Base-by-base conservation (phyloP, 2,888 invertebrate genomes). In the Patella pellucida region DNA sequence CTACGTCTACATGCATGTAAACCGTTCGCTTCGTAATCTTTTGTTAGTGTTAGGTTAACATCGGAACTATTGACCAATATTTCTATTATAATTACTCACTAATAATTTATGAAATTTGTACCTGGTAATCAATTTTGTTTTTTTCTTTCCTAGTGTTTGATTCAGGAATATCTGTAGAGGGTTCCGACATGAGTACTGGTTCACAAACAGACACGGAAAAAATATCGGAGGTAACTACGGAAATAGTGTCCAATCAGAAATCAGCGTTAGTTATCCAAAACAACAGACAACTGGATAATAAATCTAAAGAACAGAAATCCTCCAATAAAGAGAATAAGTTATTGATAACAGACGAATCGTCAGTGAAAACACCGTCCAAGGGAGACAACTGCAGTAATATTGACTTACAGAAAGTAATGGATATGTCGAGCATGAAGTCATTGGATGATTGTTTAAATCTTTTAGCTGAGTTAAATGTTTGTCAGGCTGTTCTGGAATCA, bases 361-460 rank as follows among this genome's bases (percentile, higher is more conserved):
- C 23, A 5, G 23, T 12, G 14, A 23, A 62, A 23, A 23, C 19
- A 14, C 3, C 14, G 11, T 11, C 23, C 9, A 62, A 62, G 62
- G 62, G 62, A 62, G 62, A 14, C 23, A 62, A 62, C 15, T 23
- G 81, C 14, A 82, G 82, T 76, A 76, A 81, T 71, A 75, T 77
- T 11, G 83, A 88, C 15, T 82, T 86, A 15, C 79, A 84, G 54
- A 79, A 82, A 31, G 78, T 88, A 54, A 69, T 88, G n/a, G 82
- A 85, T 68, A 82, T 85, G 56, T 78, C 86, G 52, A 80, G 85
- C 1, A 76, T 83, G n/a, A 81, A 85, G 68, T 87, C 85, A 14
- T 85, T 89, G 83, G 87, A 88, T 75, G 87, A 85, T 41, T 90
- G 89, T 81, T 75, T 88, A 69, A 79, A 85, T 52, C 80, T 89